Evolutionary conservation across 2,113 vertebrate genomes (phyloP), one percentile per base, ranked within the genome.

Genomic region (Baryphthengus martii): DNA sequence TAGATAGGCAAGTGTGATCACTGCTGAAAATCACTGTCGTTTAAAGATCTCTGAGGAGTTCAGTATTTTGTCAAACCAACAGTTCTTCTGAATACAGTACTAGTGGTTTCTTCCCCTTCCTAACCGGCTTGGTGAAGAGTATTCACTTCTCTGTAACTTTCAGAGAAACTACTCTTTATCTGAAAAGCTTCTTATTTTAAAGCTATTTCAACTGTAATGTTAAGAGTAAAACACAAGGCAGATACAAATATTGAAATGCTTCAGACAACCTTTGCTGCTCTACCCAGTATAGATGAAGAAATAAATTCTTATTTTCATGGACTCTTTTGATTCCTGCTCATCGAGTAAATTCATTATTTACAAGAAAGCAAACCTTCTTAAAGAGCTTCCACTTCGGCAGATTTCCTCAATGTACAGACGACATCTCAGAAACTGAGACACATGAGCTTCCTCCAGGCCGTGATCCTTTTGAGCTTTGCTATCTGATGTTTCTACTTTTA

Each of bases 281-380:
- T 70, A 13, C 35, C 2, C 3, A 25, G 16, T 25, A n/a, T 0
- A 68, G 50, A 1, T 8, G 17, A 31, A 16, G 13, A 70, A 35
- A 4, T 13, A 85, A 67, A 33, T 29, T 11, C 0, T 47, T 39
- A 10, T 74, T 63, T 59, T 31, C 12, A 42, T 67, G 39, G 40
- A 26, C 33, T 61, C 18, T 31, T 80, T 87, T 55, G 17, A 49
- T 61, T 78, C 16, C 47, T 39, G 31, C 18, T 65, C 24, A 15
- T 10, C n/a, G 17, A 52, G 17, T n/a, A 73, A 68, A 65, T 5
- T 11, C 13, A 47, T 50, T 84, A 63, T 20, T 82, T 73, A 72
- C 28, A 80, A 28, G 37, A 68, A 89, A 84, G 18, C 9, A 73
- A 67, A 37, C 8, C 2, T 70, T 68, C n/a, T 37, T 16, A 31